Base-by-base conservation (phyloP, 2,888 invertebrate species). In the Macrophya annulata region DNA sequence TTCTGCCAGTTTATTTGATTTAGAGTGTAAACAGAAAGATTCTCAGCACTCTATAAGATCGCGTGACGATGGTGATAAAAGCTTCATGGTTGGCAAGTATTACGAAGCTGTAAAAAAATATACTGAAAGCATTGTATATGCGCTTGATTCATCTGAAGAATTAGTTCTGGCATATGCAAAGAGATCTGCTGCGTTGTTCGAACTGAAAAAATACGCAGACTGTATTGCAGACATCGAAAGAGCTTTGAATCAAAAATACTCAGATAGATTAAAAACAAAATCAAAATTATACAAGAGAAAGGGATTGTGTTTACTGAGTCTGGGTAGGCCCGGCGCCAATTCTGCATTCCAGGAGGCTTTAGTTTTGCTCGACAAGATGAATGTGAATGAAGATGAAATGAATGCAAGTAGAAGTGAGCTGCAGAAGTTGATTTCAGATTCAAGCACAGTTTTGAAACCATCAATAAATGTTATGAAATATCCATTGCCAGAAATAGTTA, bases 161-260 rank as follows among this genome's bases (percentile, higher is more conserved):
- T 94, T 96, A 87, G 94, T 95, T 15, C 92, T 97, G 77, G 96
- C 96, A 0, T 95, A 96, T 90, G 96, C 96, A 0, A 98, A 98
- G 91, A 95, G 98, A 89, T 97, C 98, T 71, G 97, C 97, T 43
- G 95, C 96, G 10, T 94, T 97, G 83, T 95, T 95, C 88, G 95
- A 95, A 87, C 94, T 96, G 89, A 94, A 95, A 86, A 95, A 96
- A 76, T 96, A 96, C 91, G 91, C 94, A 40, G 96, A 96, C 90
- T 96, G 97, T 90, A 89, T 97, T 59, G 92, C 94, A 89, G 98
- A 98, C 92, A 96, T 97, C 85, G 93, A 96, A 43, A 92, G 94
- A 89, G 96, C 97, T 0, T 94, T 96, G 10, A 90, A 93, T 65
- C 92, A 95, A 45, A 93, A 95, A 86, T 96, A 96, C 93, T 97